Base-by-base conservation (phyloP, 2,113 vertebrate genomes). In the Zapus hudsonius region DNA sequence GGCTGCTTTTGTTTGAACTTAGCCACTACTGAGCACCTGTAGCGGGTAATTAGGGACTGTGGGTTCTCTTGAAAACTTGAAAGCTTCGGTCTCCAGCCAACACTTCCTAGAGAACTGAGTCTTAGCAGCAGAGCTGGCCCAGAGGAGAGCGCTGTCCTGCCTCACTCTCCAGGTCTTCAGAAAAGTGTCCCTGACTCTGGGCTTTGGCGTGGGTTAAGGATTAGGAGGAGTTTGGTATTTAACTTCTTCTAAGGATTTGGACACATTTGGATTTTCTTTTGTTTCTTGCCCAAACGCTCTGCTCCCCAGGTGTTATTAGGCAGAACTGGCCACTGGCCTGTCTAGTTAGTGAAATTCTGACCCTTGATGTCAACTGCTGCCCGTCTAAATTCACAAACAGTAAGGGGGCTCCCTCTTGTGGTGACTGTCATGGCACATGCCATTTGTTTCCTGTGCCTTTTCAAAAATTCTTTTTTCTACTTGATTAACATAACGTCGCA, bases 331-430 rank as follows among this genome's bases (percentile, higher is more conserved):
- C 31, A 52, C 33, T 31, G 42, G 4, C 72, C 84, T 75, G 1
- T 59, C 11, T 5, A 5, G 38, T 57, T 72, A 70, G 44, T 47
- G 25, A 52, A 81, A 5, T 55, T 79, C 11, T 59, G 31, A 66
- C 25, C 5, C 10, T 69, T 85, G 27, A 64, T 66, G 89, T 80
- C 76, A 63, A 63, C 29, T n/a, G 19, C 17, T 25, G 0, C 0
- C 33, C 29, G 17, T 70, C 8, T 59, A 3, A 13, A 66, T 82
- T 93, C 47, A 69, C 74, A 78, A 84, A 74, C 7, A 38, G 29
- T 47, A 1, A 23, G 17, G 72, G 66, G 0, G 33, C 91, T 80
- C 95, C 96, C 87, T 94, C 94, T 97, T 74, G 95, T 92, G 96
- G 87, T 59, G 20, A n/a, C 76, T 69, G 25, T 89, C 36, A 89